Conservation (phyloP, 2,888 invertebrate species). For the Thecophora atra region DNA sequence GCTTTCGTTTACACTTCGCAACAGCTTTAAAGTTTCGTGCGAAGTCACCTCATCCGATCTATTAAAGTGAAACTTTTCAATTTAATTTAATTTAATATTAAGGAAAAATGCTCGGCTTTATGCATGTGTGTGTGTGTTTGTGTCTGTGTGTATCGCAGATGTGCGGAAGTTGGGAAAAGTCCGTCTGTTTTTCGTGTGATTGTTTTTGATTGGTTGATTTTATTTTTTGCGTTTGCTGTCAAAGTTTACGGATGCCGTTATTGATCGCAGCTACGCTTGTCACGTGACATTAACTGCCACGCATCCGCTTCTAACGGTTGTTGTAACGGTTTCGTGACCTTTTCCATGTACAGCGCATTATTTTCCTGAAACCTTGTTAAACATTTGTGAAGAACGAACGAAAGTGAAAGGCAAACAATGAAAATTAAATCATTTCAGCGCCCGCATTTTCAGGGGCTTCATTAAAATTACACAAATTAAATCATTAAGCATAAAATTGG, state of each 20-base stretch:
- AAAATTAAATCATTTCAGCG: too few species aligned
- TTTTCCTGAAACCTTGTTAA: too few species aligned
- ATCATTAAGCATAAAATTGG: too few species aligned
- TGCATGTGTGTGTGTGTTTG: not conserved
- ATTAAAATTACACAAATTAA: too few species aligned
- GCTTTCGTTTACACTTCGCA: too few species aligned
- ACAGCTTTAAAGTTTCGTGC: too few species aligned
- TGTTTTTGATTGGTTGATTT: not conserved
- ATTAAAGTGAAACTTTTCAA: conserved; percentile 37
- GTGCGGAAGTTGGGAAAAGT: not conserved
- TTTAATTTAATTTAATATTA: conserved; percentile 20
- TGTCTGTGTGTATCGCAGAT: not conserved
- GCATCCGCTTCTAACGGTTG: not conserved
- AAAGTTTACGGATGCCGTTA: not conserved
- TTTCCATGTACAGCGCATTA: not conserved
- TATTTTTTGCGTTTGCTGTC: not conserved
- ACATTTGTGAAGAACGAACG: too few species aligned
- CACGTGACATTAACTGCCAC: not conserved
- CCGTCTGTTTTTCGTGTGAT: not conserved
- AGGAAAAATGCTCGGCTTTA: not conserved
- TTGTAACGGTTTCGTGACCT: not conserved
- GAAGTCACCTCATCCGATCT: conserved; percentile 8
- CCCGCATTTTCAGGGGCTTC: too few species aligned
- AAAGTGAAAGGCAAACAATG: too few species aligned
- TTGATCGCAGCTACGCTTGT: too few species aligned